phyloP scores from a whole-genome alignment of 2,113 vertebrate species.

The Empidonax traillii region DNA sequence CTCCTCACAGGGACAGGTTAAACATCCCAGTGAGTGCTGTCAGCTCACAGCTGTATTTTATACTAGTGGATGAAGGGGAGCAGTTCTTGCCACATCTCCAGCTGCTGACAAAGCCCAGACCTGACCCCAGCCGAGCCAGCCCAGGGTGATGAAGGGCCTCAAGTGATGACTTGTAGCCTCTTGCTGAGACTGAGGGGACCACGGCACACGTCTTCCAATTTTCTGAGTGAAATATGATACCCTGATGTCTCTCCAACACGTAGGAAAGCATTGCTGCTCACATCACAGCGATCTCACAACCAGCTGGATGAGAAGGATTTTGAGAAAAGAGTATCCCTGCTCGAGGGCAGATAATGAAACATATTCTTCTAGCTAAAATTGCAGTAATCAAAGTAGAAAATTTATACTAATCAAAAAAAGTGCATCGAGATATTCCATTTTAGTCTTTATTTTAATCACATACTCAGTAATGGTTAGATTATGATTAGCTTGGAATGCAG shows the following conservation, averaged over 20 bases:
- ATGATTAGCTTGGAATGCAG: neutral
- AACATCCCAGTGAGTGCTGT: neutral
- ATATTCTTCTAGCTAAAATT: neutral
- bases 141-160: neutral
- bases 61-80: fast-evolving
- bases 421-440: neutral
- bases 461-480: neutral
- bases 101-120: fast-evolving
- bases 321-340: neutral
- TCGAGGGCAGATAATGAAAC: neutral
- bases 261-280: neutral
- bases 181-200: neutral
- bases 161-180: neutral
- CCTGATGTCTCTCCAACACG: neutral
- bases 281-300: neutral
- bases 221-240: neutral
- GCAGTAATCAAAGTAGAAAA: neutral
- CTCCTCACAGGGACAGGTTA: neutral
- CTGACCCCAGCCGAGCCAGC: fast-evolving
- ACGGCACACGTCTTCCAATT: neutral
- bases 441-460: neutral
- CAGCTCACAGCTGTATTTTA: neutral
- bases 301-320: neutral
- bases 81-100: neutral
- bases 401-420: neutral